phyloP scores from a whole-genome alignment of 2,113 vertebrate genomes.

The Vulpes ferrilata region DNA sequence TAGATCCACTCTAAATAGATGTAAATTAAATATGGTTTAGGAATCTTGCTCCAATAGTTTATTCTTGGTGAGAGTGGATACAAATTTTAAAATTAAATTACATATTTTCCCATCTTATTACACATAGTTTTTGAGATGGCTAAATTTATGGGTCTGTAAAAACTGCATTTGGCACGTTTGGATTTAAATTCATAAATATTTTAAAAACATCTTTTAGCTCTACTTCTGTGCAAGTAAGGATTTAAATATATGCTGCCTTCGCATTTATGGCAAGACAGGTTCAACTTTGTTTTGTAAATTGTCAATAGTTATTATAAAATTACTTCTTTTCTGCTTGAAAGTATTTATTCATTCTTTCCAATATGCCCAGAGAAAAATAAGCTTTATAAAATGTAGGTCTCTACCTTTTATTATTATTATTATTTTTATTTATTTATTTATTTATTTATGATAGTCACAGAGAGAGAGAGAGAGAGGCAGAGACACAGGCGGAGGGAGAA shows the following conservation, averaged over 20 bases:
- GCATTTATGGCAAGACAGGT: background rate
- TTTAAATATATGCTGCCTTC: background rate
- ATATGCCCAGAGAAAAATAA: background rate
- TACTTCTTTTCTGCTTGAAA: background rate
- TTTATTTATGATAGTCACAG: no score
- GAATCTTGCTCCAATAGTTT: background rate
- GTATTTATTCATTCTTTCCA: background rate
- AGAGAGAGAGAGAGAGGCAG: no score
- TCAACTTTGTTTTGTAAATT: background rate
- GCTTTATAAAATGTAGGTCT: background rate
- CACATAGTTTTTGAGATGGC: background rate
- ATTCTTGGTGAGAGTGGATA: background rate
- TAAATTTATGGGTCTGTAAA: conserved; percentile 27
- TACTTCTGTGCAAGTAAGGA: background rate
- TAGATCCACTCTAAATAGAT: background rate
- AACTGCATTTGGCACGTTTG: background rate
- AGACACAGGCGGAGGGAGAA: no score
- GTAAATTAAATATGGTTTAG: background rate
- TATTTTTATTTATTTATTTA: no score
- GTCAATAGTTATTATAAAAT: conserved; percentile 17
- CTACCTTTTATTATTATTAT: background rate
- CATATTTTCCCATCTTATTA: background rate
- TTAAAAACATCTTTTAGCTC: background rate
- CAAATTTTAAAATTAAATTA: conserved; percentile 38
- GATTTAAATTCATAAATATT: background rate